Evolutionary conservation across 2,113 vertebrate genomes (phyloP).

Genomic region (Corynorhinus townsendii): DNA sequence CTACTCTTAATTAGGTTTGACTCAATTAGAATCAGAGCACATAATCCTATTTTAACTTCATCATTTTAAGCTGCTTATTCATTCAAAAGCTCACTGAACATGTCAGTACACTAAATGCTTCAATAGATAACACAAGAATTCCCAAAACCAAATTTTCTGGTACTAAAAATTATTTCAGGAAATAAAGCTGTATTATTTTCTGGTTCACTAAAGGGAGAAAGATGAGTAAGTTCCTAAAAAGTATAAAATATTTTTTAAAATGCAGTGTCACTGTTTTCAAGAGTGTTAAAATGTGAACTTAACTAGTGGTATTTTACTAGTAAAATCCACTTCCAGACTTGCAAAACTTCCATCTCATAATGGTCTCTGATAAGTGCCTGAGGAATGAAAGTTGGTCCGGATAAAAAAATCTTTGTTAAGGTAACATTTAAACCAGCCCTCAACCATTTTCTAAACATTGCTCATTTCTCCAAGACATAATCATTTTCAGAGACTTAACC

Average conservation of each 20-base stretch:
- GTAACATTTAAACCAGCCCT: background rate
- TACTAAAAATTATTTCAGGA: conserved; percentile 20
- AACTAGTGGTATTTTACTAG: background rate
- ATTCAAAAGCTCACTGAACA: background rate
- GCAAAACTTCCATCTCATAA: background rate
- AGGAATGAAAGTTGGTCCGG: background rate
- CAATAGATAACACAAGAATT: background rate
- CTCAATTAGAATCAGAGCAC: background rate
- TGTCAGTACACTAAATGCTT: background rate
- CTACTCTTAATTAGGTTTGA: background rate
- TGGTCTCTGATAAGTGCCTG: background rate
- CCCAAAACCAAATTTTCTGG: background rate
- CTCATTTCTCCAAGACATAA: background rate
- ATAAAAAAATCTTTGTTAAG: background rate
- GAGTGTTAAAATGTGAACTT: background rate
- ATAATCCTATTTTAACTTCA: background rate
- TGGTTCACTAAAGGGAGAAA: background rate
- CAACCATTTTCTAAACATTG: background rate
- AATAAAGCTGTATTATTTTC: conserved; percentile 10
- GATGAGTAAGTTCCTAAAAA: background rate
- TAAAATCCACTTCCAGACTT: background rate
- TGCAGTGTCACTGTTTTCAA: background rate
- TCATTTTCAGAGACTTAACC: conserved; percentile 13
- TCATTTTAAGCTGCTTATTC: conserved; percentile 3
- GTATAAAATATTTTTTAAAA: background rate